Evolutionary conservation across 2,797 vertebrate genomes (phyloP).

Genomic region (Anas capensis): DNA sequence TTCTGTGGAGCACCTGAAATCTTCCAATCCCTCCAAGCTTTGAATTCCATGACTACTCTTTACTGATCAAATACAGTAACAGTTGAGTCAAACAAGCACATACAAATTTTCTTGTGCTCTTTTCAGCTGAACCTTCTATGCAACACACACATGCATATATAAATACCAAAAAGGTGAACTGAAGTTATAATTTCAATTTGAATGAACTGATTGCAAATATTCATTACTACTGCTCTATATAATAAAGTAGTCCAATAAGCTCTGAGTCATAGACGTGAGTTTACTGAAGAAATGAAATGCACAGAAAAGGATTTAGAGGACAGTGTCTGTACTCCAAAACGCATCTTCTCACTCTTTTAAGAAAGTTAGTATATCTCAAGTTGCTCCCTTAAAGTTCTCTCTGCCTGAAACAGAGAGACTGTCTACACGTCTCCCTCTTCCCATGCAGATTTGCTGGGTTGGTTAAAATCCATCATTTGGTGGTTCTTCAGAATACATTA

Average conservation of each 20-base stretch:
- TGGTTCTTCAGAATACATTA: constrained; percentile 10
- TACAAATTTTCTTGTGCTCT: neutral
- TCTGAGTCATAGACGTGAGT: constrained; percentile 12
- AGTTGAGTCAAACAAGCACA: constrained; percentile 32
- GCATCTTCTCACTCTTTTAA: neutral
- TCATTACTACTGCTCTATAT: constrained; percentile 52
- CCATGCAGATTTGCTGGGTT: neutral
- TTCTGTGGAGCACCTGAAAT: constrained; percentile 9
- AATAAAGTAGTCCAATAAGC: constrained; percentile 43
- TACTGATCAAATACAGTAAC: constrained; percentile 61
- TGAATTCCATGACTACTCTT: constrained; percentile 56
- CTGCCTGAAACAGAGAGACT: neutral
- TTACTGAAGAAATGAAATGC: constrained; percentile 45
- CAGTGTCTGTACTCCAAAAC: neutral
- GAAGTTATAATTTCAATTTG: constrained; percentile 38
- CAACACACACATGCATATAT: neutral
- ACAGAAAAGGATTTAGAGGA: constrained; percentile 29
- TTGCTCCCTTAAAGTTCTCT: neutral
- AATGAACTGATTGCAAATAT: constrained; percentile 24
- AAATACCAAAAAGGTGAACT: constrained; percentile 37
- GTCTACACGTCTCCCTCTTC: neutral
- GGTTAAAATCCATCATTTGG: neutral
- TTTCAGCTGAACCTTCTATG: constrained; percentile 23
- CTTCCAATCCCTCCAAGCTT: constrained; percentile 3
- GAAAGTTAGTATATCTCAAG: neutral